phyloP scores from a whole-genome alignment of 2,888 invertebrate genomes.

The Acanthoscelides obtectus region DNA sequence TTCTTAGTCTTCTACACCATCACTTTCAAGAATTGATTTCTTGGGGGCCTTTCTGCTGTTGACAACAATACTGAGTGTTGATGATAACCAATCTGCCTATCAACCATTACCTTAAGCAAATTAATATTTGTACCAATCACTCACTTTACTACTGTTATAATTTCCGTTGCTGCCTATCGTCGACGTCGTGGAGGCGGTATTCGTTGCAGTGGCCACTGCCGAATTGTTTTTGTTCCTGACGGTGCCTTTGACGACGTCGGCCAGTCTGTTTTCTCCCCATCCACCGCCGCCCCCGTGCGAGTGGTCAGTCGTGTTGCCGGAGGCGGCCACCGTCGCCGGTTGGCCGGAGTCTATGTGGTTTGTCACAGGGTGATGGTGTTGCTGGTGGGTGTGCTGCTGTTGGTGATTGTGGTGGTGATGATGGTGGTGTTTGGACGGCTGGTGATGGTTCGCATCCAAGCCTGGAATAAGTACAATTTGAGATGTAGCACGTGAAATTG shows the following conservation, averaged over 20 bases:
- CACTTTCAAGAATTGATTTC: too few relatives aligned
- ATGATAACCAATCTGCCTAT: too few relatives aligned
- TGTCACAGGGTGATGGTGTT: background rate
- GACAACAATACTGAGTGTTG: too few relatives aligned
- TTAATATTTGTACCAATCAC: too few relatives aligned
- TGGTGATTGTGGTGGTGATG: background rate
- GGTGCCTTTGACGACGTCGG: conserved; percentile 76
- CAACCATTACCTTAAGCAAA: too few relatives aligned
- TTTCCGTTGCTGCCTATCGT: conserved; percentile 36
- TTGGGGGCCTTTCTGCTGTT: too few relatives aligned
- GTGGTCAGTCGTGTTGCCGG: conserved; percentile 6
- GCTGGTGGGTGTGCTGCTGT: background rate
- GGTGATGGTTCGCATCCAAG: background rate
- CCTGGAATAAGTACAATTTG: background rate
- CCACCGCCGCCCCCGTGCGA: background rate
- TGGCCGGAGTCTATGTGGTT: background rate
- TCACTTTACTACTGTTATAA: background rate
- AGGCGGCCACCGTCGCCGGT: background rate
- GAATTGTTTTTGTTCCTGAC: conserved; percentile 47
- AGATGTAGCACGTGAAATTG: too few relatives aligned
- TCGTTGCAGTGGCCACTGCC: conserved; percentile 65
- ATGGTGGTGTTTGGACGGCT: background rate
- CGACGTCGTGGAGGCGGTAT: conserved; percentile 61
- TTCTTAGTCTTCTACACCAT: too few relatives aligned
- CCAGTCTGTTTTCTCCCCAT: conserved; percentile 61